Evolutionary conservation across 1,140 invertebrate genomes (phyloP), one percentile per base, ranked within the genome.

Genomic region (Aethina tumida): DNA sequence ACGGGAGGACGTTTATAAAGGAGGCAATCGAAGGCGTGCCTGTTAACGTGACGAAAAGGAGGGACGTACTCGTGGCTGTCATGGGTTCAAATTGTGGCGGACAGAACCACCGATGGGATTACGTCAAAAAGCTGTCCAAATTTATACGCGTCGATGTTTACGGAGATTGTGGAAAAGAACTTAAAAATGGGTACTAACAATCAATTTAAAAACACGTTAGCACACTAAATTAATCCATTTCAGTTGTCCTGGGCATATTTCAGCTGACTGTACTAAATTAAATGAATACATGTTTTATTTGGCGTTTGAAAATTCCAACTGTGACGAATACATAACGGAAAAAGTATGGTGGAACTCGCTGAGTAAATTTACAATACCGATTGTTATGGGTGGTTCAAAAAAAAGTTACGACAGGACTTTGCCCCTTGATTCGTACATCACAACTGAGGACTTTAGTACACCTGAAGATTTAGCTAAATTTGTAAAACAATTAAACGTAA

Each of bases 261-360:
- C 41, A 31, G 45, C 41, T 0, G 73, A 79, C 44, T 84, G 80
- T 44, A 45, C 59, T 1, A 29, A 56, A 8, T 55, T 82, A 5
- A 48, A 66, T 2, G 30, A 63, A 0, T 86, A 84, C 55, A 68
- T 79, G 44, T 87, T 88, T 55, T 86, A 85, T 52, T 56, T 86
- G 17, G 69, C 81, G 0, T 78, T 86, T 39, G 84, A 87, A 62
- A 86, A 86, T 50, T 73, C 75, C 0, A 70, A 73, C 39, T 84
- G 80, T 40, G 57, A 60, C n/a, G 73, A 81, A 47, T 84, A 83
- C 46, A 53, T 83, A 14, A 82, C 78, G 0, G 79, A 84, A 49
- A 83, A 83, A 51, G 53, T 77, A 5, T 88, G 74, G 58, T 73
- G 74, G 65, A 68, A 79, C 36, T 71, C 70, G 0, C 79, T 70